Base-by-base conservation (phyloP, 92 coral and sea anemone species). In the Montipora capitata region DNA sequence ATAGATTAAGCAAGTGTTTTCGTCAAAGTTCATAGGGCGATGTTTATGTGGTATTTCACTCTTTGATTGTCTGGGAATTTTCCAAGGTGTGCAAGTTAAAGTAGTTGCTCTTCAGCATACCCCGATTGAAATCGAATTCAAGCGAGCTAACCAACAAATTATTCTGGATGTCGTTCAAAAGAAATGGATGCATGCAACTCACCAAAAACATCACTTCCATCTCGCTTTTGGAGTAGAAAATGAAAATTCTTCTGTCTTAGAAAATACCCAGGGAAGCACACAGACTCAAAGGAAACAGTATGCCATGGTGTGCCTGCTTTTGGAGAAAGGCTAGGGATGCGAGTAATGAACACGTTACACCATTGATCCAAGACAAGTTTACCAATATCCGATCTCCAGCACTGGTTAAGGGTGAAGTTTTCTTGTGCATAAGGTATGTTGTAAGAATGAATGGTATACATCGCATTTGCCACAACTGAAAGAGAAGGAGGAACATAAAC, bases 231-330 rank as follows among this genome's bases (percentile, higher is more conserved):
- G 18, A 94, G 85, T 16, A 94, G 72, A 83, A 94, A 92, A 10
- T 78, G 77, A 70, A 96, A 98, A 18, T 98, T 98, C 73, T 92
- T 90, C 61, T 98, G 99, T 39, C 87, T 94, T 16, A 97, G 52
- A 65, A 74, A 97, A 79, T 86, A 94, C 0, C 96, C 99, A 10
- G 94, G 96, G 10, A 88, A 79, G 79, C 98, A 95, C 13, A 90
- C 87, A 0, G 98, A 93, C 83, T 97, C 98, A 43, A 97, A 79
- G 0, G 99, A 97, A 27, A 97, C 74, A 2, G 72, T 84, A 9
- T 27, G 8, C 0, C 42, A 42, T 64, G 70, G 52, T 5, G 79
- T 35, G 0, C 87, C 87, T 5, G 91, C 91, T 20, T 58, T 58
- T 44, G 72, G 38, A 11, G 64, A 72, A 15, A 83, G 72, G 20